Evolutionary conservation across 2,113 vertebrate genomes (phyloP), one percentile per base, ranked within the genome.

Genomic region (Pachycephala philippinensis): DNA sequence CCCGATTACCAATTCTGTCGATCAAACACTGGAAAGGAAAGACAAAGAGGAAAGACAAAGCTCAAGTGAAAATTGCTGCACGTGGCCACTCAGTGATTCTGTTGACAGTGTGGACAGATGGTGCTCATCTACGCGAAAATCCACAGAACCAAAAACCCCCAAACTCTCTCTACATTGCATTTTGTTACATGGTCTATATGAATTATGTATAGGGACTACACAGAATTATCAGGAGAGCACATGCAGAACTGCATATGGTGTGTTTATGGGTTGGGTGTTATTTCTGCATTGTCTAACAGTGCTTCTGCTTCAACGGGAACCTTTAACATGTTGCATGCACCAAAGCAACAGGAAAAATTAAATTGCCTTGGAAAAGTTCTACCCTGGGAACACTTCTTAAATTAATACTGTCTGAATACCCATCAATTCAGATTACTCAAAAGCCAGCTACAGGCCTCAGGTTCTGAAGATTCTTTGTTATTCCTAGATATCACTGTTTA

Each of bases 61-160:
- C n/a, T n/a, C n/a, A n/a, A n/a, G n/a, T n/a, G n/a, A n/a, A n/a
- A n/a, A n/a, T 9, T 87, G n/a, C 54, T 65, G 50, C 57, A 26
- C 0, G 1, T 40, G 78, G 23, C 35, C 24, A 11, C 44, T 24
- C 1, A 0, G 70, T 17, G 80, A 47, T 63, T 33, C 26, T 66
- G 30, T 4, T 49, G 72, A 53, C 50, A 54, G 52, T 1, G 77
- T 15, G 35, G 40, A 42, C 77, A 91, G 69, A 54, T 94, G 80
- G 56, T 68, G 47, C 57, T 60, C 35, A 66, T 44, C 35, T 26
- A 3, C 35, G 64, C 31, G 57, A 82, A 91, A 74, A 89, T 13
- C 42, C 57, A 78, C 53, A 85, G 39, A 49, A 84, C 23, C 45
- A 57, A 91, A 75, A 52, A 0, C 0, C 27, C 50, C 31, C 2